Base-by-base conservation (phyloP, 2,888 invertebrate genomes). In the Sycophila texana region DNA sequence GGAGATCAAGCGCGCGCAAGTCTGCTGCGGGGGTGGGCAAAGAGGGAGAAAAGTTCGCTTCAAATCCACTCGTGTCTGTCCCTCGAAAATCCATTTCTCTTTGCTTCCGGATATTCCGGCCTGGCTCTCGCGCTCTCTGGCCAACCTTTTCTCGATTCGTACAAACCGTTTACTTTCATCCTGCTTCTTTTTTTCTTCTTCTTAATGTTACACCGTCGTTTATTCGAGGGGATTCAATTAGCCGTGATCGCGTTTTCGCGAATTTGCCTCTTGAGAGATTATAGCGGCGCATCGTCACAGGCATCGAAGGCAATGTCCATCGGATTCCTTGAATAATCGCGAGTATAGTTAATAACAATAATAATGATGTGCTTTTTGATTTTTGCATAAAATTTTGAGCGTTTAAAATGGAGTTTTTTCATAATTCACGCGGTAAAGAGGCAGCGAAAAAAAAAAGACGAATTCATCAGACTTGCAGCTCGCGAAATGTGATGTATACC, bases 11-110 rank as follows among this genome's bases (percentile, higher is more conserved):
- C 67, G 72, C 49, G 30, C 16, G 60, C 60, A 26, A 53, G 39
- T 10, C 39, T 5, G 10, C 39, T 39, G 76, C 1, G 55, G 7
- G 55, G 58, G 70, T n/a, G 55, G 14, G 26, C 55, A 30, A 26
- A 72, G 58, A 58, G 70, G 22, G 55, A 14, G 26, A 65, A 49
- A 26, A 72, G 58, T 66, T 72, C 53, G 60, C 77, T 72, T 72
- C 77, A 60, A 72, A 72, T 67, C 77, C 72, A 72, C 72, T 72
- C 66, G 77, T 66, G 20, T 58, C 39, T 66, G 66, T 75, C 75
- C 73, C 76, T 74, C 61, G 74, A 72, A 74, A 78, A 78, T 73
- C 67, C 74, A 72, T 67, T 73, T 67, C 73, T 73, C 78, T 73
- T 68, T 73, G 61, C 73, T 78, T 78, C 67, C 73, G 67, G 67